phyloP scores from a whole-genome alignment of 2,113 vertebrate species.

The Phoenicopterus ruber region DNA sequence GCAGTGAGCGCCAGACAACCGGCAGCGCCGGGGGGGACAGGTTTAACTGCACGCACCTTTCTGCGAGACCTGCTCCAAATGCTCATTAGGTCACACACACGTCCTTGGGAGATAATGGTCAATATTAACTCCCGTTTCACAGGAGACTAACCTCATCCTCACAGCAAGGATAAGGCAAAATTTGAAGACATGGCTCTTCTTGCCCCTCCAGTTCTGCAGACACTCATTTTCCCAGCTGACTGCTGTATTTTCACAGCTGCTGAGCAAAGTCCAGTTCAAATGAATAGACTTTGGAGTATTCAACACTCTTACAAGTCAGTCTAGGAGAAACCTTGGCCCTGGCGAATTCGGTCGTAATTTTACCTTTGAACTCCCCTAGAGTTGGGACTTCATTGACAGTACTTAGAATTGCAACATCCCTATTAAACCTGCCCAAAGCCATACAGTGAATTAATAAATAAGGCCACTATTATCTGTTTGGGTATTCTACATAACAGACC shows the following conservation, averaged over 20 bases:
- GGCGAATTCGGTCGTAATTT: not conserved
- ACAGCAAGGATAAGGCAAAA: not conserved
- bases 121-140: not conserved
- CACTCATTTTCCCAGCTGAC: not conserved
- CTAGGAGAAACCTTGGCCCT: not conserved
- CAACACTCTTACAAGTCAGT: not conserved
- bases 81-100: not conserved
- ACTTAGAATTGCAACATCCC: not conserved
- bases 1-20: fast-evolving
- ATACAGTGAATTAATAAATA: not conserved
- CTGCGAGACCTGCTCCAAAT: not conserved
- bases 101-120: not conserved
- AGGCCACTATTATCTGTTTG: not conserved
- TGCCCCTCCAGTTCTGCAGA: not conserved
- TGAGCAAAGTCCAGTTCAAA: not conserved
- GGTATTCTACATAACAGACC: not conserved
- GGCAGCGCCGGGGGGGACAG: fast-evolving
- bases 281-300: not conserved
- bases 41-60: not conserved
- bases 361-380: not conserved
- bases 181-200: not conserved
- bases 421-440: not conserved
- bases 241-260: not conserved
- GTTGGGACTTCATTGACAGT: not conserved
- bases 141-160: not conserved